Evolutionary conservation across 2,113 vertebrate genomes (phyloP), one percentile per base, ranked within the genome.

Genomic region (Onychorhynchus coronatus): DNA sequence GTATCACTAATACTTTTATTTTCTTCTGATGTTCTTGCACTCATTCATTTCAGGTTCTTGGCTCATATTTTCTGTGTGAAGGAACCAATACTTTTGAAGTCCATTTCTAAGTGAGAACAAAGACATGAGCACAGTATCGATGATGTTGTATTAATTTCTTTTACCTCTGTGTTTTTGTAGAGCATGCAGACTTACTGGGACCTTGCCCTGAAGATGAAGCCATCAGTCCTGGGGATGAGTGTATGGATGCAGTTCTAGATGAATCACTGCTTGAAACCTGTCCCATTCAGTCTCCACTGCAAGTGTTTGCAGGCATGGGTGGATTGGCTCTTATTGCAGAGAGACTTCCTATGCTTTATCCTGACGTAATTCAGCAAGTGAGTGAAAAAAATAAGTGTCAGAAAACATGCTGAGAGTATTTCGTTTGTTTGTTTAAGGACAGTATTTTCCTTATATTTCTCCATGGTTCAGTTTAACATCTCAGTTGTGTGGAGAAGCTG

Each of bases 241-340:
- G 98, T 93, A 98, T 99, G 96, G 99, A 99, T 53, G 98, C 98
- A 5, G 91, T 98, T 67, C 96, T 99, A 5, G 99, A 99, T 70
- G 99, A 99, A 93, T 98, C 99, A 18, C 98, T 99, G 92, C 98
- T 99, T 88, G 99, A 99, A 97, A 99, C 99, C 33, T 99, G 98
- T 92, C 99, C 99, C 33, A 99, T 99, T 97, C 99, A 99, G 92
- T 99, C 99, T 44, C 99, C 99, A 0, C 97, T 99, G 92, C 99
- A 99, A 98, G 99, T 99, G 93, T 99, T 99, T 90, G 99, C 99
- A 39, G 99, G 99, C 91, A 99, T 99, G 99, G 99, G 99, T 19
- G 99, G 99, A 73, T 97, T 99, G 95, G 99, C 99, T 39, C 99
- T 99, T 41, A 99, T 99, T 76, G 99, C 99, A 11, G 99, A 99